Percentiles rank a stretch among this genome's conserved stretches.
Evolutionary conservation across 1,140 invertebrate genomes (phyloP).

Genomic region (Lordiphosa stackelbergi): DNA sequence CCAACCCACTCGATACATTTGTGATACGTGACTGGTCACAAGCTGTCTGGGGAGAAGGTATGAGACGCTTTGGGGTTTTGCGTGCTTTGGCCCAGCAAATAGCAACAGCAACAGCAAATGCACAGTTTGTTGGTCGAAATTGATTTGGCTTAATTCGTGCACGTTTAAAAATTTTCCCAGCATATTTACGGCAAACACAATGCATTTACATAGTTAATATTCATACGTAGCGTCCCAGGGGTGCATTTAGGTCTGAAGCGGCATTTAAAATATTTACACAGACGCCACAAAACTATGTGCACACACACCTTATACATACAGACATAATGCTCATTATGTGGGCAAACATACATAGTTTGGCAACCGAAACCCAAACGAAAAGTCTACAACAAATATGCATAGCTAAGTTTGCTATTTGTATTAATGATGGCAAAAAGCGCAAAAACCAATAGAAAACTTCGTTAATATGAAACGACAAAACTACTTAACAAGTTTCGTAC

Average conservation of each 20-base stretch:
- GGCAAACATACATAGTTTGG: slow-evolving; percentile 41
- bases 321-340: slow-evolving; percentile 62
- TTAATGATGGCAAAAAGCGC: slow-evolving; percentile 67
- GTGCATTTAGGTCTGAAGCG: slow-evolving; percentile 55
- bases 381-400: slow-evolving; percentile 40
- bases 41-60: slow-evolving; percentile 17
- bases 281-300: slow-evolving; percentile 56
- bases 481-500: slow-evolving; percentile 72
- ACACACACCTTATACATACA: slow-evolving; percentile 25
- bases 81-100: slow-evolving; percentile 31
- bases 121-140: slow-evolving; percentile 59
- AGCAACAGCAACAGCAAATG: slow-evolving; percentile 30
- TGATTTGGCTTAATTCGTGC: slow-evolving; percentile 69
- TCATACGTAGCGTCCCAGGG: slow-evolving; percentile 27
- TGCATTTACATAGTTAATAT: slow-evolving; percentile 1
- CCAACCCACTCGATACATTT: slow-evolving; percentile 69
- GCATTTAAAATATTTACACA: slow-evolving; percentile 68
- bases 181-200: slow-evolving; percentile 10
- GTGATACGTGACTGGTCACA: slow-evolving; percentile 70
- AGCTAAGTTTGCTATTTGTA: slow-evolving; percentile 65
- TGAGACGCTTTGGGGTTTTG: slow-evolving; percentile 27
- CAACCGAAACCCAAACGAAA: slow-evolving; percentile 9
- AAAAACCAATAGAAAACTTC: slow-evolving; percentile 72
- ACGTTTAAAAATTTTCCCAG: slow-evolving; percentile 55
- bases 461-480: slow-evolving; percentile 74